Evolutionary conservation across 2,888 invertebrate genomes (phyloP).

Genomic region (Cheiracanthium punctorium): DNA sequence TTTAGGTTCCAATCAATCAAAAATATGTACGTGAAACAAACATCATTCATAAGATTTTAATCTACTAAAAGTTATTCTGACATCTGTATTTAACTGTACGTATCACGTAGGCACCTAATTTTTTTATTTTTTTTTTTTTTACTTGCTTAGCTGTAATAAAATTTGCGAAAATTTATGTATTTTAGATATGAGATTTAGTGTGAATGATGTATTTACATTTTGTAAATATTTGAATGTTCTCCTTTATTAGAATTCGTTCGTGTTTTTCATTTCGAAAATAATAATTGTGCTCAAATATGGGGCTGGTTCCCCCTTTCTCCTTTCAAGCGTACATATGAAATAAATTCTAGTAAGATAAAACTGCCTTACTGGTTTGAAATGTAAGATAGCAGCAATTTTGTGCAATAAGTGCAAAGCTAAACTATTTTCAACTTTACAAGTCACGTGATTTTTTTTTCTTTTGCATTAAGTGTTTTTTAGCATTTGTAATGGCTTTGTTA

Average conservation of each 20-base stretch:
- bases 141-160: no score
- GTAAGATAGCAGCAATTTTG: background rate
- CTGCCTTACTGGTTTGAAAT: background rate
- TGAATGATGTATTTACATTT: constrained; percentile 40
- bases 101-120: no score
- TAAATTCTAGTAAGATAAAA: background rate
- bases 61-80: no score
- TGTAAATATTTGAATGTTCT: constrained; percentile 54
- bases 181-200: background rate
- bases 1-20: no score
- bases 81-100: no score
- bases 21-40: no score
- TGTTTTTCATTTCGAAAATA: constrained; percentile 17
- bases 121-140: background rate
- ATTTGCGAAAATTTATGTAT: no score
- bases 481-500: no score
- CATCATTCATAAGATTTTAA: no score
- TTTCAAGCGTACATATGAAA: background rate
- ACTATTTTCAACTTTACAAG: constrained; percentile 29
- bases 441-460: background rate
- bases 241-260: constrained; percentile 9
- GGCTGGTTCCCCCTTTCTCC: constrained; percentile 50
- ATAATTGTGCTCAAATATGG: constrained; percentile 37
- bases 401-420: constrained; percentile 35
- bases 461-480: no score